Base-by-base conservation (phyloP, 2,888 invertebrate genomes). In the Heliconius aoede region DNA sequence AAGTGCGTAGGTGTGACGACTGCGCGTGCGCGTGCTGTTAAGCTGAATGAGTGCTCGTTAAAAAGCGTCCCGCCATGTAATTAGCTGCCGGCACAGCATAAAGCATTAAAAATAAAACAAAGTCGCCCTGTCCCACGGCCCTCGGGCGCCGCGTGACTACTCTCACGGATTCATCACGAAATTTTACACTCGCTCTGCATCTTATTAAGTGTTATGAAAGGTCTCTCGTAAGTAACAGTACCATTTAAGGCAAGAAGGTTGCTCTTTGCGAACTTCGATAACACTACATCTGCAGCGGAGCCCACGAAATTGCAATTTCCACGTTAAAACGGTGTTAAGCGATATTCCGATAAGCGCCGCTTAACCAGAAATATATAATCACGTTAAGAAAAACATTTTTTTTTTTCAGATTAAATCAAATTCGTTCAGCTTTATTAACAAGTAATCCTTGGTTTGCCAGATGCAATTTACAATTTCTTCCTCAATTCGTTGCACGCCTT, bases 191-290 rank as follows among this genome's bases (percentile, higher is more conserved):
- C 88, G 85, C 85, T 87, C 89, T 87, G 90, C 87, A 91, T 91
- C 90, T 90, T 90, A 90, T 92, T 91, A 90, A 89, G 88, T 89
- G 87, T 91, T 92, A 92, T 93, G 92, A 93, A 92, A 92, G 89
- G 88, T 87, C 84, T 83, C 85, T 84, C 82, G 86, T 87, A 89
- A 90, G 89, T 91, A 91, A 91, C 91, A 89, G 86, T 80, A 83
- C 91, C 92, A 89, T 93, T 90, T 91, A 91, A 84, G 88, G 90
- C 80, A 81, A 83, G 83, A 85, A 81, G 81, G 81, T 80, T 84
- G 85, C 32, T 36, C 86, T 86, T 87, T 86, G 83, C 83, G 81
- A 84, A 80, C 78, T 68, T 74, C 68, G 80, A 77, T 73, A 78
- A 77, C 73, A 76, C 80, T 67, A 64, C 46, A 46, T 18, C 46